Evolutionary conservation across 2,888 invertebrate genomes (phyloP).

Genomic region (Panopea generosa): DNA sequence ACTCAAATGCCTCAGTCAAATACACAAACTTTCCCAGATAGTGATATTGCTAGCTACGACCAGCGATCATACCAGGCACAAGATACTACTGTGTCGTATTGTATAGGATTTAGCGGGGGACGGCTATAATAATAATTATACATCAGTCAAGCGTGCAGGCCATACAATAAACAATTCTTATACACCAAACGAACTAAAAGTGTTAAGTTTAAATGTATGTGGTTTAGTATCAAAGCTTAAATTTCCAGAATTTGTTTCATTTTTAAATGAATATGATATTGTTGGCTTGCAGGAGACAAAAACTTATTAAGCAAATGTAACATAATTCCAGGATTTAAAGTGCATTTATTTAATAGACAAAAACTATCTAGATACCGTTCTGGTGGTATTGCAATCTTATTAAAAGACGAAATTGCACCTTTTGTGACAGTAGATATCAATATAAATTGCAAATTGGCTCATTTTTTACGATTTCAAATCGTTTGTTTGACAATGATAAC

Average conservation of each 20-base stretch:
- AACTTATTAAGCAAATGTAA: slow-evolving; percentile 1
- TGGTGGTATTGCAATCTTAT: slow-evolving; percentile 13
- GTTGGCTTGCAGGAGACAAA: slow-evolving; percentile 22
- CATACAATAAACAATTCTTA: too few species aligned
- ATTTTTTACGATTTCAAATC: too few species aligned
- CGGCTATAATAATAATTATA: not conserved
- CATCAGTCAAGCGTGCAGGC: too few species aligned
- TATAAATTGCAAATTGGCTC: too few species aligned
- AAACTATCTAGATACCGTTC: slow-evolving; percentile 1
- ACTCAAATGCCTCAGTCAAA: too few species aligned
- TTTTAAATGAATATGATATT: slow-evolving; percentile 13
- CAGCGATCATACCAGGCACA: too few species aligned
- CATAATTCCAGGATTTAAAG: not conserved
- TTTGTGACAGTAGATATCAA: not conserved
- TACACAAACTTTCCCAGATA: too few species aligned
- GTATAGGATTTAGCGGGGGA: not conserved
- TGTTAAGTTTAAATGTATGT: slow-evolving; percentile 23
- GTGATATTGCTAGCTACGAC: too few species aligned
- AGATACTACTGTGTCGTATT: too few species aligned
- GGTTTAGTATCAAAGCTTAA: slow-evolving; percentile 13
- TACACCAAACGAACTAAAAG: too few species aligned
- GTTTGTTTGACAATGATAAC: too few species aligned
- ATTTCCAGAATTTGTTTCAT: slow-evolving; percentile 6
- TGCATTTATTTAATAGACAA: slow-evolving; percentile 14
- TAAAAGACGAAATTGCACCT: not conserved